Conservation (phyloP, 2,888 invertebrate genomes). For the Drosophila rubida region DNA sequence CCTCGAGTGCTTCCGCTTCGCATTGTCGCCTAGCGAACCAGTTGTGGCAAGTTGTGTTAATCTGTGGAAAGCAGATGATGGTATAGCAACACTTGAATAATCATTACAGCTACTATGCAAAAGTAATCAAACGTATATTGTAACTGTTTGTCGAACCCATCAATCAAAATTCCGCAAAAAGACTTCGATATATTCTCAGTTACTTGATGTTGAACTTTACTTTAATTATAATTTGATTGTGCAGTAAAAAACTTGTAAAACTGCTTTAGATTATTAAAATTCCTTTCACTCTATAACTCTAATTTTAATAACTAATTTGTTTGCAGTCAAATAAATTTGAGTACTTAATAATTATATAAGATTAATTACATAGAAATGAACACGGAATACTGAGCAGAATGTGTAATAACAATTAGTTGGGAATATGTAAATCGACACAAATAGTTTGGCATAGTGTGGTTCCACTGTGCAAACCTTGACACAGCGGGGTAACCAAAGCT, state of each 20-base stretch:
- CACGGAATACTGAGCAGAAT: no score
- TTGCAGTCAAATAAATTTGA: not conserved
- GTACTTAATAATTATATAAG: no score
- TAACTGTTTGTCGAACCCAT: not conserved
- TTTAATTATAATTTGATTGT: no score
- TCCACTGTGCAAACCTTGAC: conserved; percentile 46
- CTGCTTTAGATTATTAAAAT: no score
- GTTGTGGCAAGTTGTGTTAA: conserved; percentile 62
- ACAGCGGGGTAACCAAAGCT: conserved; percentile 21
- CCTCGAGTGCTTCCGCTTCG: conserved; percentile 66
- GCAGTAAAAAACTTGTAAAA: no score
- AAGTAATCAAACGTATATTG: not conserved
- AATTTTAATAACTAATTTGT: no score
- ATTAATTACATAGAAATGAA: no score
- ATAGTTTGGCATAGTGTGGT: not conserved
- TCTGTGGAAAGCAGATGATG: conserved; percentile 26
- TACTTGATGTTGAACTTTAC: not conserved
- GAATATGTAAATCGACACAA: no score
- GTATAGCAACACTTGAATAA: conserved; percentile 10
- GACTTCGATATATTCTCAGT: not conserved
- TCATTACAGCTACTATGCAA: not conserved
- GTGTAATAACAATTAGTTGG: no score
- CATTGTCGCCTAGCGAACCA: conserved; percentile 60
- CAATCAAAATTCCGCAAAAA: not conserved
- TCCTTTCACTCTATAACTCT: no score